Evolutionary conservation across 2,888 invertebrate genomes (phyloP).

Genomic region (Emmelina monodactyla): DNA sequence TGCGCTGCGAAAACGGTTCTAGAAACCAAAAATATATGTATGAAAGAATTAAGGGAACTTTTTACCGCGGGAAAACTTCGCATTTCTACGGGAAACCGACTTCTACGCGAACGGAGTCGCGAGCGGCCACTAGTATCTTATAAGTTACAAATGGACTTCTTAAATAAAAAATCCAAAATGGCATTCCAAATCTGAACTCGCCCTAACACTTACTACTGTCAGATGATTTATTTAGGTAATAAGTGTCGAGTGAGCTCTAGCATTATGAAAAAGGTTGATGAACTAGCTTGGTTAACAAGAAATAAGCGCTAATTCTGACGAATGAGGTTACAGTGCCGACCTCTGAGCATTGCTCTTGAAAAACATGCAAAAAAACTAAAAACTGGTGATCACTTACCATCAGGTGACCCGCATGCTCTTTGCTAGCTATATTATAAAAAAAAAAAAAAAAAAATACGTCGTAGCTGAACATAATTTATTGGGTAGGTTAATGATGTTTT

Average conservation of each 20-base stretch:
- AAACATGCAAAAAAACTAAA: not conserved
- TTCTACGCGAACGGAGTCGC: too few species aligned
- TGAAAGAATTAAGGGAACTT: too few species aligned
- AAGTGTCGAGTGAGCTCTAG: slow-evolving; percentile 49
- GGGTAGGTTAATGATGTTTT: not conserved
- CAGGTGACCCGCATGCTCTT: too few species aligned
- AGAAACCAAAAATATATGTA: too few species aligned
- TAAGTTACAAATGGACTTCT: too few species aligned
- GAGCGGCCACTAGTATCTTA: too few species aligned
- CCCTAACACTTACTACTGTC: slow-evolving; percentile 18
- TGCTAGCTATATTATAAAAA: too few species aligned
- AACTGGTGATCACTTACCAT: not conserved
- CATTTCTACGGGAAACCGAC: too few species aligned
- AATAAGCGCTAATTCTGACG: slow-evolving; percentile 10
- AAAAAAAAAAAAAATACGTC: not conserved
- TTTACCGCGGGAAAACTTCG: too few species aligned
- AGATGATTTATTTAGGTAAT: slow-evolving; percentile 57
- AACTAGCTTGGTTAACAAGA: slow-evolving; percentile 12
- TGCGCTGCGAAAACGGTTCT: too few species aligned
- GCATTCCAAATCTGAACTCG: too few species aligned
- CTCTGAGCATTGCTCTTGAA: not conserved
- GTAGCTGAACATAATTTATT: not conserved
- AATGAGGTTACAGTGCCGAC: not conserved
- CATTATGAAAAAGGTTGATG: slow-evolving; percentile 17
- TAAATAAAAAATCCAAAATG: too few species aligned